phyloP scores from a whole-genome alignment of 2,797 vertebrate genomes.

The Enteromius treurensis region DNA sequence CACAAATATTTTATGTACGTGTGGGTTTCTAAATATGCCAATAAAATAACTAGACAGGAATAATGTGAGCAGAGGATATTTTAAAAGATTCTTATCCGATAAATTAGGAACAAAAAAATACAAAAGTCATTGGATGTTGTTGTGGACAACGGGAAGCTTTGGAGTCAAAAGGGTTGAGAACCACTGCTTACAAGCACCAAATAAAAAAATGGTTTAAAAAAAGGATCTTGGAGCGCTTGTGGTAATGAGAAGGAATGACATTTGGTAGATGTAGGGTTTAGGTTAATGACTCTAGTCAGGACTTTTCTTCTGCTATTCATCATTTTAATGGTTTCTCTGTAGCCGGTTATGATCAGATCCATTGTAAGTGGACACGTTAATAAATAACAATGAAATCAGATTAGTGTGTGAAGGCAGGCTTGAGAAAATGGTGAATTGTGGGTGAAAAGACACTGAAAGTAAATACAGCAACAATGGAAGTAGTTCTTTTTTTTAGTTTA shows the following conservation, averaged over 20 bases:
- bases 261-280: conserved; percentile 20
- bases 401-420: not conserved
- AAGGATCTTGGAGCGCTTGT: not conserved
- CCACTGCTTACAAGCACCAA: not conserved
- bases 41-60: not conserved
- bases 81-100: not conserved
- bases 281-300: conserved; percentile 49
- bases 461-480: not conserved
- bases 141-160: not conserved
- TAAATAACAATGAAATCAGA: conserved; percentile 28
- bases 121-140: not conserved
- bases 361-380: not conserved
- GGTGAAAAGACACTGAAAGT: conserved; percentile 18
- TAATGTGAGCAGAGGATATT: not conserved
- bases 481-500: not conserved
- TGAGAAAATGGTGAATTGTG: not conserved
- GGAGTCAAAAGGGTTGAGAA: not conserved
- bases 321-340: conserved; percentile 47
- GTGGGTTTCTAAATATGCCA: not conserved
- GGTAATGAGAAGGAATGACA: conserved; percentile 19
- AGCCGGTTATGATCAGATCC: conserved; percentile 42
- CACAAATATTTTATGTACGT: not conserved
- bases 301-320: conserved; percentile 33
- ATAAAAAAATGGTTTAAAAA: not conserved
- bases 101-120: not conserved